Evolutionary conservation across 1,140 invertebrate genomes (phyloP).

Genomic region (Pogonomyrmex barbatus): DNA sequence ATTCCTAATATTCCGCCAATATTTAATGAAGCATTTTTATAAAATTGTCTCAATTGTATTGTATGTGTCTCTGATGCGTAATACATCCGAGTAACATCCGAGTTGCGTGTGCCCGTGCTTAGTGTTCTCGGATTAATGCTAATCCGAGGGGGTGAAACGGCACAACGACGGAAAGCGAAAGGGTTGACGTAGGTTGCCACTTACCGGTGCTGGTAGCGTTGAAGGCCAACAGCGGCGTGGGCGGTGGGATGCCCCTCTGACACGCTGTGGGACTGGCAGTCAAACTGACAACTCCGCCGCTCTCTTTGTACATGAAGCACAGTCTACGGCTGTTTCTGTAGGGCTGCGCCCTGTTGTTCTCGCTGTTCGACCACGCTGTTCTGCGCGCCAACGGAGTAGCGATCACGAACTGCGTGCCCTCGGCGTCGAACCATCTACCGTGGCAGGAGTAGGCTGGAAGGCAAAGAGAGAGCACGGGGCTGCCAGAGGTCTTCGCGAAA

Average conservation of each 20-base stretch:
- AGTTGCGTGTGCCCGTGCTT: too few species aligned
- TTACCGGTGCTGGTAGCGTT: conserved; percentile 87
- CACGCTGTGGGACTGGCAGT: conserved; percentile 86
- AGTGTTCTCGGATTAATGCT: conserved; percentile 9
- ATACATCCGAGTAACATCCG: neutral
- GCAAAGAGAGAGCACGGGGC: conserved; percentile 45
- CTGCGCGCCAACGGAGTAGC: conserved; percentile 89
- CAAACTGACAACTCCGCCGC: conserved; percentile 85
- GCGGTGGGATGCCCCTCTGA: conserved; percentile 84
- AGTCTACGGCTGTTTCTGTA: conserved; percentile 86
- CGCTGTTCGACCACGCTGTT: conserved; percentile 80
- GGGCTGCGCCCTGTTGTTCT: conserved; percentile 84
- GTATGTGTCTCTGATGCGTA: neutral
- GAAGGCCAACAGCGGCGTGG: conserved; percentile 85
- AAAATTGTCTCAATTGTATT: neutral
- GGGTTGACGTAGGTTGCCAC: conserved; percentile 65
- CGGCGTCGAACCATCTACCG: conserved; percentile 91
- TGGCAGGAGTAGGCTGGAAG: conserved; percentile 94
- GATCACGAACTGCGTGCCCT: conserved; percentile 91
- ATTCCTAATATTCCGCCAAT: neutral
- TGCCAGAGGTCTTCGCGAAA: conserved; percentile 23
- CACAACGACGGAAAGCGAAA: conserved; percentile 25
- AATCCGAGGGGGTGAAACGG: conserved; percentile 55
- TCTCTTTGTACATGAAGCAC: conserved; percentile 87
- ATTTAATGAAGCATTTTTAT: neutral